These are phyloP conservation scores for Pseudopipra pipra DNA, from an alignment of 2,113 vertebrate species.

Conservation along the genomic window DNA sequence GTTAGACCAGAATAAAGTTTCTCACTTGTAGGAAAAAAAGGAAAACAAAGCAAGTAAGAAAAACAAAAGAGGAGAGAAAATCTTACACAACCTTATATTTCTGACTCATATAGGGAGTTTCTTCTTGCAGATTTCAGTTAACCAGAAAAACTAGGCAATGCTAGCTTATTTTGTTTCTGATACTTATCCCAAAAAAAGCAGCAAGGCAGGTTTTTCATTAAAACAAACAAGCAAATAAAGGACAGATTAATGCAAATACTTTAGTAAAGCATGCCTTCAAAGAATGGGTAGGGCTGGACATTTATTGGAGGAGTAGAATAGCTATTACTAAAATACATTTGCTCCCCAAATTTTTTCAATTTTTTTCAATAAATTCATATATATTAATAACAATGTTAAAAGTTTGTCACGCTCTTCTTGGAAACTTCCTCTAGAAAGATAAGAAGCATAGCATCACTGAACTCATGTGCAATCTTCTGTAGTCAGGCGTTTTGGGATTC, in stretches of 20 bases:
- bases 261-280: background rate
- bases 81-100: background rate
- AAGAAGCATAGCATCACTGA: background rate
- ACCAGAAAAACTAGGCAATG: conserved; percentile 14
- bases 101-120: background rate
- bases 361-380: background rate
- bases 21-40: background rate
- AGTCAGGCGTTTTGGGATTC: background rate
- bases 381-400: background rate
- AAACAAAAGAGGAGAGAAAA: background rate
- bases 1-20: background rate
- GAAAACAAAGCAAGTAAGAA: background rate
- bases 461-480: background rate
- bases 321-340: background rate
- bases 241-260: conserved; percentile 24
- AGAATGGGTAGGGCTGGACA: background rate
- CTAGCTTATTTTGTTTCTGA: background rate
- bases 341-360: background rate
- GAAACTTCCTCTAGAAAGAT: background rate
- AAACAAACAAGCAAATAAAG: background rate
- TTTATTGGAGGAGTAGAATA: background rate
- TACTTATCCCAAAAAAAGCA: background rate
- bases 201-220: conserved; percentile 24
- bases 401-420: background rate
- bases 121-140: background rate